Percentiles rank a stretch among this genome's conserved stretches.
Evolutionary conservation across 2,888 invertebrate genomes (phyloP).

Genomic region (Xestoiulus laeticollis): DNA sequence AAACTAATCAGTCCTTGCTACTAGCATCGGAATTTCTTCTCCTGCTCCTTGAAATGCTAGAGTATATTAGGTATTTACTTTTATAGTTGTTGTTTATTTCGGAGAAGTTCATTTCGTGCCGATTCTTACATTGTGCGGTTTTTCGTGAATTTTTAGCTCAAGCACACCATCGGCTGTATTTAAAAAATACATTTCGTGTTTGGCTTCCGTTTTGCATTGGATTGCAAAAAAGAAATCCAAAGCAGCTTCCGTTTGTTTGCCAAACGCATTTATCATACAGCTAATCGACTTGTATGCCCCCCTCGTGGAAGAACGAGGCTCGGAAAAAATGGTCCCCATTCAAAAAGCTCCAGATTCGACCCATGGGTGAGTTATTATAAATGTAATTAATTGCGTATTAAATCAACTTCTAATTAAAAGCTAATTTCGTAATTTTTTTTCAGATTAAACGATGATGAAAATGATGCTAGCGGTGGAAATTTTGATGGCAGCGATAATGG

Average conservation of each 20-base stretch:
- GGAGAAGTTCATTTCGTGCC: not conserved
- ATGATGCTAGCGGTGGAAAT: not conserved
- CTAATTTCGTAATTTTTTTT: not conserved
- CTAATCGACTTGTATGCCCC: not conserved
- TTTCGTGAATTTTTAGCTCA: not conserved
- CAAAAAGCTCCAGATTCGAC: not conserved
- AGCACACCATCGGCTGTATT: not conserved
- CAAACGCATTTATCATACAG: not conserved
- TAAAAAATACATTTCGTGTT: not conserved
- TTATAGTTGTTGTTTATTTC: not conserved
- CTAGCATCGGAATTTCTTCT: not conserved
- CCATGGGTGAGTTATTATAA: not conserved
- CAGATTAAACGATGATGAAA: not conserved
- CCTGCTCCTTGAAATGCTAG: not conserved
- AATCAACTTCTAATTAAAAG: too few relatives aligned
- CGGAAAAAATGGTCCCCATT: not conserved
- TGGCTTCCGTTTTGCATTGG: conserved; percentile 21
- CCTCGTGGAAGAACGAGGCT: not conserved
- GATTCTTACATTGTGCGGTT: not conserved
- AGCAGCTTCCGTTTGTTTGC: not conserved
- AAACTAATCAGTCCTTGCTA: not conserved
- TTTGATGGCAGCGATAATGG: not conserved
- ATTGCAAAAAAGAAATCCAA: not conserved
- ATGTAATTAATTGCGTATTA: not conserved
- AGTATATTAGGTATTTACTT: not conserved